Conservation (phyloP, 1,140 invertebrate genomes). For the Pseudomyrmex cubaensis region DNA sequence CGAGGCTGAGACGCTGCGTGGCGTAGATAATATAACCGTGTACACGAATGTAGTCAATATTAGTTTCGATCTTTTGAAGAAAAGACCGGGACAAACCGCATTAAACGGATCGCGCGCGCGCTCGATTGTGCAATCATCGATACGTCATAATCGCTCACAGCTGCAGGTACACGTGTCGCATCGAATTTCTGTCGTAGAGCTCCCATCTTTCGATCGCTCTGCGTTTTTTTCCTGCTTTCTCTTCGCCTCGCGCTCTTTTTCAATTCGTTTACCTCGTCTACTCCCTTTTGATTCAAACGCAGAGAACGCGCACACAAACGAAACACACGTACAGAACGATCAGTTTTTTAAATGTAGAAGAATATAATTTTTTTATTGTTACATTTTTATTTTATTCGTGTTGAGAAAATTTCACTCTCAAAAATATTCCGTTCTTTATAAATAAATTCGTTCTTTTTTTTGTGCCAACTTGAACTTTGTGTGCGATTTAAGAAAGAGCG, state of each 20-base stretch:
- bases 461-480: too few relatives aligned
- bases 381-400: not conserved
- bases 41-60: conserved; percentile 6
- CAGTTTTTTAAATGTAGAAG: not conserved
- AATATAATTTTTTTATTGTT: not conserved
- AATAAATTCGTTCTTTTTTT: not conserved
- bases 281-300: not conserved
- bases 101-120: not conserved
- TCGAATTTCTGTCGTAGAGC: conserved; percentile 24
- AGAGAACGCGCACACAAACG: not conserved
- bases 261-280: not conserved
- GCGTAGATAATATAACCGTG: not conserved
- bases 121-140: conserved; percentile 37
- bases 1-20: not conserved
- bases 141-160: conserved; percentile 68
- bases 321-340: not conserved
- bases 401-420: not conserved
- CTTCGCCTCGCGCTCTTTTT: too few relatives aligned
- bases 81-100: not conserved
- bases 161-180: conserved; percentile 33
- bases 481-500: conserved; percentile 26
- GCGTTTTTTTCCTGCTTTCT: conserved; percentile 7
- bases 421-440: not conserved
- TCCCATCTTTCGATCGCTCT: conserved; percentile 22
- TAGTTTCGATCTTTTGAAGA: conserved; percentile 31